Evolutionary conservation across 2,113 vertebrate genomes (phyloP), one percentile per base, ranked within the genome.

Genomic region (Mustela lutreola): DNA sequence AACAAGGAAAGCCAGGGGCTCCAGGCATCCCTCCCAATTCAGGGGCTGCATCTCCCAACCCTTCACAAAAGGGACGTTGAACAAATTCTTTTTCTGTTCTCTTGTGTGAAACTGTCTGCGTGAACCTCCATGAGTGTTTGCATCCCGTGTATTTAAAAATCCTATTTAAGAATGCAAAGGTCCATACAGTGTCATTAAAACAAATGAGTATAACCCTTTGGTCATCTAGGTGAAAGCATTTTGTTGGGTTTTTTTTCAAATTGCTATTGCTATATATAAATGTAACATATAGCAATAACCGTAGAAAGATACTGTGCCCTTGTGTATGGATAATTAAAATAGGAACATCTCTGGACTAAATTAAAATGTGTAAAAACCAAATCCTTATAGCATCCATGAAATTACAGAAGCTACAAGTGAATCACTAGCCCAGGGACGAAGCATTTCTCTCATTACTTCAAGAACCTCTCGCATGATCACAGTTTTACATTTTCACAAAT

Each of bases 361-460:
- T 98, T 98, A 98, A 97, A 98, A 98, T 96, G 94, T 95, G 79
- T 89, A 97, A 97, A 98, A 98, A 96, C 70, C 98, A 98, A 98
- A 97, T 96, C 96, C 93, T 98, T 95, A 98, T 96, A 98, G 98
- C 80, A 94, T 94, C 96, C 96, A 96, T 98, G 98, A 98, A 98
- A 88, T 97, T 95, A 89, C 94, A 97, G 91, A 94, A 82, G 93
- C 88, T 96, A 26, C 86, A 97, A 96, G 92, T 92, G 96, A 98
- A 95, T 96, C 98, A 95, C 89, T 84, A 94, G 97, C 86, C 96
- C 96, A 67, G 98, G 86, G 97, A 97, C 45, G 15, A n/a, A 97
- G 53, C 33, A 3, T 65, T 2, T 70, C 97, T 95, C 97, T 97
- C 96, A 53, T 97, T 94, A 62, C 97, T 81, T 36, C 84, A 19